Base-by-base conservation (phyloP, 1,140 invertebrate genomes). In the Listronotus oregonensis region DNA sequence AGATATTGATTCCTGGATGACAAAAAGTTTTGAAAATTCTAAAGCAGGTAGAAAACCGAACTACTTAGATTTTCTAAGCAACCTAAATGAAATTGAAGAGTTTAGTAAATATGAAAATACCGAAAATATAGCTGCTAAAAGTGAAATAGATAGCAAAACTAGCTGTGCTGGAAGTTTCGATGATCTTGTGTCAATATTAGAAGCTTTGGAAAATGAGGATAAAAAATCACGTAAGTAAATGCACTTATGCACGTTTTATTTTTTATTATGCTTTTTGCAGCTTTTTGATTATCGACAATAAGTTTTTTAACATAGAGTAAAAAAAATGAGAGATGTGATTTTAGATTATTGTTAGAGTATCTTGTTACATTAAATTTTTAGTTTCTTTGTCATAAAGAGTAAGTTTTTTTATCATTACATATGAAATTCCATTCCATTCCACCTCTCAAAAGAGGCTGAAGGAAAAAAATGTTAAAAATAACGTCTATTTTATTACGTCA, bases 181-280 rank as follows among this genome's bases (percentile, higher is more conserved):
- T 46, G 76, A 78, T 62, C 71, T 77, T 44, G 74, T 70, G 8
- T 68, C 72, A 0, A 75, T 78, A 55, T 49, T 78, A 6, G 65
- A 78, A 70, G 71, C 62, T 17, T 57, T 78, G 18, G 75, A 78
- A 71, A 68, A 70, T 37, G 74, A 74, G 62, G 73, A 77, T 63
- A 75, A 72, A 66, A 74, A 72, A 62, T 76, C 76, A 15, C 73
- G 76, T 78, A 66, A 73, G 69, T 68, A 42, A 21, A 60, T 3
- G 9, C 39, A 47, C n/a, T 60, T 46, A 14, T 3, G 5, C 17
- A 27, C 5, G 1, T 27, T 27, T 27, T 27, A 27, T 15, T 10
- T 15, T n/a, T 10, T 47, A 4, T 58, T 11, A 27, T 1, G 21
- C 5, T 27, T 27, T 27, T 27, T 27, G 1, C 5, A 27, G 21